phyloP scores from a whole-genome alignment of 2,888 invertebrate species.

The Leptinotarsa peninsularis region DNA sequence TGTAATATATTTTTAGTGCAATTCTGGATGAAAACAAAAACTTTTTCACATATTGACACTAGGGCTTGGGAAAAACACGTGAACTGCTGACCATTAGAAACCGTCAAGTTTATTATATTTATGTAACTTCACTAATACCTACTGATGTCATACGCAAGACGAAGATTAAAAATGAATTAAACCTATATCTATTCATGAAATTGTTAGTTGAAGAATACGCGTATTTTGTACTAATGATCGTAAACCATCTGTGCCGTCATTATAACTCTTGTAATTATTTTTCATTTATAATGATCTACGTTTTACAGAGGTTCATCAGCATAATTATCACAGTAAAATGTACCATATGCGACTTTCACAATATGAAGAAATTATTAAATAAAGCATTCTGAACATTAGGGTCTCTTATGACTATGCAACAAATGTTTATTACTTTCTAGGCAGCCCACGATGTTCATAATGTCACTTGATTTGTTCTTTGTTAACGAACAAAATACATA shows the following conservation, averaged over 20 bases:
- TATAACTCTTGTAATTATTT: conserved; percentile 48
- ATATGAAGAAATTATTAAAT: conserved; percentile 33
- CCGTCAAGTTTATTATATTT: no score
- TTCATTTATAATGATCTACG: conserved; percentile 48
- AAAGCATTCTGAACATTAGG: conserved; percentile 8
- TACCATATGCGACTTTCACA: conserved; percentile 53
- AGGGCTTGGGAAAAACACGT: no score
- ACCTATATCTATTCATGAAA: conserved; percentile 43
- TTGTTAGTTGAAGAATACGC: conserved; percentile 40
- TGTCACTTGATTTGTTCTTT: not conserved
- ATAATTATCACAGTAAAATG: conserved; percentile 55
- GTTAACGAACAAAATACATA: not conserved
- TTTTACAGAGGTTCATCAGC: conserved; percentile 41
- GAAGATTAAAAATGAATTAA: conserved; percentile 49
- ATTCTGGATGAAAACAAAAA: no score
- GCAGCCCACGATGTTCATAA: not conserved
- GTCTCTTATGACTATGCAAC: not conserved
- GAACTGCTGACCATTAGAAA: no score
- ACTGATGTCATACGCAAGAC: conserved; percentile 27
- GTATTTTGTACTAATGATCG: conserved; percentile 44
- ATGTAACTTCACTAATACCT: not conserved
- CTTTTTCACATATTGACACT: no score
- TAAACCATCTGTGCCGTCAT: conserved; percentile 44
- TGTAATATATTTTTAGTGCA: no score
- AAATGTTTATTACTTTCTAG: conserved; percentile 7